Evolutionary conservation across 2,888 invertebrate species (phyloP).

Genomic region (Trichopria drosophilae): DNA sequence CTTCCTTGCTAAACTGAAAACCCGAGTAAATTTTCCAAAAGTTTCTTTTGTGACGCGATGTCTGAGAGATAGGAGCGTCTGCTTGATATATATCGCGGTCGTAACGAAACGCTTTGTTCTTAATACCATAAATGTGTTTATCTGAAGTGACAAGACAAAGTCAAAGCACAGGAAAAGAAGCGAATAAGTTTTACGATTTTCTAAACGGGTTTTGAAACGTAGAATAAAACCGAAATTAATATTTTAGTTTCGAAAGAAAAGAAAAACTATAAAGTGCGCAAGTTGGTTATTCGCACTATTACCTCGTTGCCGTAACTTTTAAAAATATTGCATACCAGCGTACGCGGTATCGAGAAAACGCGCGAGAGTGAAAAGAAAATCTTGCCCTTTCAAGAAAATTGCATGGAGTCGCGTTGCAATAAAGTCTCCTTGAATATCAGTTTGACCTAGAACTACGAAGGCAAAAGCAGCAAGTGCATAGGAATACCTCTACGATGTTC

Average conservation of each 20-base stretch:
- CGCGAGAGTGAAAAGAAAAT: conserved; percentile 28
- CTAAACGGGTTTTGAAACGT: conserved; percentile 5
- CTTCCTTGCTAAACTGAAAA: too few relatives aligned
- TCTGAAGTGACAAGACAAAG: conserved; percentile 38
- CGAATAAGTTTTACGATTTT: neutral
- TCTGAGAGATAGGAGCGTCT: conserved; percentile 13
- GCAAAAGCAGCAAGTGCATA: conserved; percentile 25
- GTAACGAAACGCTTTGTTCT: conserved; percentile 23
- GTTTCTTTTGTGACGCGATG: conserved; percentile 24
- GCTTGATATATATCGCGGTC: too few relatives aligned
- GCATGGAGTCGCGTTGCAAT: conserved; percentile 38
- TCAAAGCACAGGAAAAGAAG: conserved; percentile 12
- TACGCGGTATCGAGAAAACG: neutral
- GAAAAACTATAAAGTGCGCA: too few relatives aligned
- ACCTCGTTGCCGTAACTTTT: neutral
- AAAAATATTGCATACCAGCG: neutral
- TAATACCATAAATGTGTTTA: conserved; percentile 40
- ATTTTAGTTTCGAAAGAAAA: too few relatives aligned
- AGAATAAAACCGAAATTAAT: neutral
- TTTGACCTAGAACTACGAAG: conserved; percentile 41
- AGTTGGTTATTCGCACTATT: too few relatives aligned
- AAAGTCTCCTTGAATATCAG: conserved; percentile 44
- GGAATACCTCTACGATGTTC: conserved; percentile 16
- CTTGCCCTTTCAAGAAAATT: conserved; percentile 38
- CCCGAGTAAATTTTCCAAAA: too few relatives aligned